Percentiles rank a stretch among this genome's conserved stretches.
Evolutionary conservation across 2,797 vertebrate species (phyloP).

Genomic region (Eospalax fontanierii): DNA sequence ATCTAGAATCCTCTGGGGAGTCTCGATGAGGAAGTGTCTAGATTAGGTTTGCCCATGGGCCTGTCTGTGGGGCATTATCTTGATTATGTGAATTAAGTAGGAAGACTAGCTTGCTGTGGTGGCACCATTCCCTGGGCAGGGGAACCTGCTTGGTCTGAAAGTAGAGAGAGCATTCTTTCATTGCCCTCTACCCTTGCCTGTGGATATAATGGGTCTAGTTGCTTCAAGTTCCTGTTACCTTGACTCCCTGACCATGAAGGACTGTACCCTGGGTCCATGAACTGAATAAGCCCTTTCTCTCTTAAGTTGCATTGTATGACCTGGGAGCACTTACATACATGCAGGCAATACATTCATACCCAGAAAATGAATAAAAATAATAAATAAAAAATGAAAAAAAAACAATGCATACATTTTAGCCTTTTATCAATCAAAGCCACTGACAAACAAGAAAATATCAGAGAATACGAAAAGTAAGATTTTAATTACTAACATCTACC

Average conservation of each 20-base stretch:
- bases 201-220: not conserved
- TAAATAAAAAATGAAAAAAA: not conserved
- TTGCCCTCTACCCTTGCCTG: not conserved
- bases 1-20: not conserved
- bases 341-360: too few relatives aligned
- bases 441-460: not conserved
- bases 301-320: not conserved
- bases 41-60: not conserved
- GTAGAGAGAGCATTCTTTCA: not conserved
- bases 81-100: not conserved
- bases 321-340: too few relatives aligned
- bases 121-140: not conserved
- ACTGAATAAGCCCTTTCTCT: not conserved
- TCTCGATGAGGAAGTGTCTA: not conserved
- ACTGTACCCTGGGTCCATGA: not conserved
- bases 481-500: not conserved
- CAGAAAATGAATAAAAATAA: too few relatives aligned
- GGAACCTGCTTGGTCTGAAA: not conserved
- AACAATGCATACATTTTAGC: not conserved
- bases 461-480: conserved; percentile 24
- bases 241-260: not conserved
- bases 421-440: conserved; percentile 27
- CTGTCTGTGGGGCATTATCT: not conserved
- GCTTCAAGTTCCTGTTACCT: not conserved
- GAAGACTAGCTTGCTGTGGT: not conserved